Conservation (phyloP, 2,113 vertebrate species). For the Aix galericulata region DNA sequence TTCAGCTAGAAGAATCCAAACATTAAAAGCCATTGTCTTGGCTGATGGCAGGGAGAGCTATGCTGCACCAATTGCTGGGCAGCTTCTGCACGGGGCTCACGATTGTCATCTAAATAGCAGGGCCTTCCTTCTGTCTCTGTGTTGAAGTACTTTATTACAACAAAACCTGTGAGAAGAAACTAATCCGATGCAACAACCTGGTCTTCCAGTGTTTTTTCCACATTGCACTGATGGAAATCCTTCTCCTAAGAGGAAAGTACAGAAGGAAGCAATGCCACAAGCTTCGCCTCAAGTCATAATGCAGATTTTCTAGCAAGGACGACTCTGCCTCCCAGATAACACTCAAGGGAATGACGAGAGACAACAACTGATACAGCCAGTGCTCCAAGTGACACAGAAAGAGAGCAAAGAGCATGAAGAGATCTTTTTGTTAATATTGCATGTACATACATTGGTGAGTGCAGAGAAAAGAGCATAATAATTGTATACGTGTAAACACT, state of each 20-base stretch:
- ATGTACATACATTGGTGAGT: accelerated
- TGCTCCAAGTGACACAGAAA: background rate
- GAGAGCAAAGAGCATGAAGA: background rate
- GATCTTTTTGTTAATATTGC: background rate
- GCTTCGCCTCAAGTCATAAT: background rate
- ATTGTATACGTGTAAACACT: background rate
- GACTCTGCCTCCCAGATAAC: background rate
- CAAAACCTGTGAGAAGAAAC: background rate
- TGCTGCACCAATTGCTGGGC: background rate
- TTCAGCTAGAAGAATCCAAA: background rate
- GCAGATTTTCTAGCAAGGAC: background rate
- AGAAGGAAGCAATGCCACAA: background rate
- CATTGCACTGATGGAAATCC: background rate
- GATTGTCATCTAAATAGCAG: background rate
- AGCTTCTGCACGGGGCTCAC: background rate
- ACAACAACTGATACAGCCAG: background rate
- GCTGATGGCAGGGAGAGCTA: background rate
- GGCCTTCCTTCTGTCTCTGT: background rate
- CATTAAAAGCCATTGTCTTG: background rate
- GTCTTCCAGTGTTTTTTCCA: background rate
- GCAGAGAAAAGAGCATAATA: background rate
- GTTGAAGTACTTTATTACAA: background rate
- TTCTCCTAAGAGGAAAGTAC: background rate
- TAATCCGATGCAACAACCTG: background rate
- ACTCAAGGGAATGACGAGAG: background rate